Conservation (phyloP, 2,888 invertebrate species). For the Pogonocherus hispidulus region DNA sequence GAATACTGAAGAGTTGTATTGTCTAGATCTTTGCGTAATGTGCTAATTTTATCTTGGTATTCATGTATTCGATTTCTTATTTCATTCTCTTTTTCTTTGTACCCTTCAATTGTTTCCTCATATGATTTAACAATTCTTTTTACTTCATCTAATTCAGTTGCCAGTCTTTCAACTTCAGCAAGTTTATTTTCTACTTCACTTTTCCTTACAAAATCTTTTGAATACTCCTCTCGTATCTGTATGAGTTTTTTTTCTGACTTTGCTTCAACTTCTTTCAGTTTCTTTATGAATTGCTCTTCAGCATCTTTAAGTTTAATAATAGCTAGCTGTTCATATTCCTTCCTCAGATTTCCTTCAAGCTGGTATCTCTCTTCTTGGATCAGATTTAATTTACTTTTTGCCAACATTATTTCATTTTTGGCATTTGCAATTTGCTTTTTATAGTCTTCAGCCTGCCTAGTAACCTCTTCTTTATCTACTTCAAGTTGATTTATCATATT, state of each 20-base stretch:
- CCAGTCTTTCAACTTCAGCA: slow-evolving; percentile 68
- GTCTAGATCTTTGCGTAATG: slow-evolving; percentile 77
- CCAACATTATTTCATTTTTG: slow-evolving; percentile 52
- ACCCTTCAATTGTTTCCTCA: slow-evolving; percentile 65
- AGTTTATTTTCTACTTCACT: slow-evolving; percentile 71
- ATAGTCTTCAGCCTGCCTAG: slow-evolving; percentile 38
- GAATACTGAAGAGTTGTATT: slow-evolving; percentile 82
- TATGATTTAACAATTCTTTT: slow-evolving; percentile 67
- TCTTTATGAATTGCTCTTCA: slow-evolving; percentile 55
- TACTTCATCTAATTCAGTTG: slow-evolving; percentile 68
- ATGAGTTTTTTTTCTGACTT: slow-evolving; percentile 57
- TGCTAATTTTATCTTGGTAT: slow-evolving; percentile 71
- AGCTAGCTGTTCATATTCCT: slow-evolving; percentile 49
- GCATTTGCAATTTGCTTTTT: slow-evolving; percentile 47
- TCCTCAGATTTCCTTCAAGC: slow-evolving; percentile 46
- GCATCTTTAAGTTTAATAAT: slow-evolving; percentile 53
- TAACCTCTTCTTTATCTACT: slow-evolving; percentile 57
- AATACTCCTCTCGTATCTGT: slow-evolving; percentile 69
- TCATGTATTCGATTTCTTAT: slow-evolving; percentile 60
- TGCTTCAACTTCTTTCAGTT: slow-evolving; percentile 50
- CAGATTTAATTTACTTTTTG: slow-evolving; percentile 50
- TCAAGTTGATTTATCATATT: slow-evolving; percentile 61
- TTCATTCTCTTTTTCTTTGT: slow-evolving; percentile 58
- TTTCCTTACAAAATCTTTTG: slow-evolving; percentile 73
- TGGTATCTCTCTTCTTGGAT: slow-evolving; percentile 48